phyloP scores from a whole-genome alignment of 2,797 vertebrate genomes.

The Poeciliopsis paucimaculata region DNA sequence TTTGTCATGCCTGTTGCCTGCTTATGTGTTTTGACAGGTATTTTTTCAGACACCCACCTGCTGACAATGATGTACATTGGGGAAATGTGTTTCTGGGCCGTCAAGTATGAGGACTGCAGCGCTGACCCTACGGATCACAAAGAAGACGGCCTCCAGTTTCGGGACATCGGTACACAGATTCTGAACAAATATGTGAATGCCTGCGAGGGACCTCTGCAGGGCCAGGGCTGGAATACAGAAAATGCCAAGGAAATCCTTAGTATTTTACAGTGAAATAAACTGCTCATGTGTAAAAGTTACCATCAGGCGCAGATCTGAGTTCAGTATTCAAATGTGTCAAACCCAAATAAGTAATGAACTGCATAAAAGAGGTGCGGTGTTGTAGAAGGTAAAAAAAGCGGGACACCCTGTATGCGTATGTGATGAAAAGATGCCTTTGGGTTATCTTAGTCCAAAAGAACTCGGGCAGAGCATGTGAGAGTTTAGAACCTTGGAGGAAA shows the following conservation, averaged over 20 bases:
- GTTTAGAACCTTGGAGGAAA: slow-evolving; percentile 55
- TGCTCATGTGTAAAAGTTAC: slow-evolving; percentile 62
- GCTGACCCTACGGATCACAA: slow-evolving; percentile 77
- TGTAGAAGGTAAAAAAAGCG: slow-evolving; percentile 42
- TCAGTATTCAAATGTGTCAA: slow-evolving; percentile 71
- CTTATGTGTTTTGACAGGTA: slow-evolving; percentile 74
- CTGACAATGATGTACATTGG: slow-evolving; percentile 98
- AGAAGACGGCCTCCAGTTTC: slow-evolving; percentile 85
- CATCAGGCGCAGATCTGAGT: slow-evolving; percentile 68
- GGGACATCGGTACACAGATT: slow-evolving; percentile 91
- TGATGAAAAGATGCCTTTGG: slow-evolving; percentile 52
- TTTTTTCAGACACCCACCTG: slow-evolving; percentile 95
- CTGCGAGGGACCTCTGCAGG: slow-evolving; percentile 92
- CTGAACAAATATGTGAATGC: slow-evolving; percentile 89
- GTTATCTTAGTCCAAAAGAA: slow-evolving; percentile 62
- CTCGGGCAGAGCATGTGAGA: slow-evolving; percentile 59
- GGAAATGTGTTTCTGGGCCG: slow-evolving; percentile 98
- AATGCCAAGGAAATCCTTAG: slow-evolving; percentile 93
- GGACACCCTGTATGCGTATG: slow-evolving; percentile 33
- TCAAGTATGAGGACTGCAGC: slow-evolving; percentile 87
- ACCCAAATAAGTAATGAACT: slow-evolving; percentile 65
- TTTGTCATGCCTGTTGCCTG: slow-evolving; percentile 1
- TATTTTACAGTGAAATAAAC: slow-evolving; percentile 83
- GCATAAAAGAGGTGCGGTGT: slow-evolving; percentile 54
- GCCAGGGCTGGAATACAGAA: slow-evolving; percentile 93